Percentiles rank a stretch among this genome's conserved stretches.
Evolutionary conservation across 2,888 invertebrate species (phyloP).

Genomic region (Acrobeloides nanus): DNA sequence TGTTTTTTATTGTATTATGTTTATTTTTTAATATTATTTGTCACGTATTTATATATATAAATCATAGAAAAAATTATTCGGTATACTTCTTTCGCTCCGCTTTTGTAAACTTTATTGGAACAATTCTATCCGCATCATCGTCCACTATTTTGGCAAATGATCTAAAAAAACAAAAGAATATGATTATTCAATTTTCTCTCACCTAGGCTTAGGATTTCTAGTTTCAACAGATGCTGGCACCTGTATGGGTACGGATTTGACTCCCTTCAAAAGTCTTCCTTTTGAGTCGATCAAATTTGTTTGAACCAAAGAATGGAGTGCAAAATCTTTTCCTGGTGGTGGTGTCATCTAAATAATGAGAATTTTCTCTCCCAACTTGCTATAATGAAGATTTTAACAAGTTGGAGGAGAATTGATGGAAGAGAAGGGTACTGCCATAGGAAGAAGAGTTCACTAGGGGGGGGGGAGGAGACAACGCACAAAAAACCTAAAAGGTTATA

Average conservation of each 20-base stretch:
- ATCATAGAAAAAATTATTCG: too few relatives aligned
- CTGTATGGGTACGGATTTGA: constrained; percentile 39
- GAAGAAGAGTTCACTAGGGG: too few relatives aligned
- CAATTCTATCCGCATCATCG: constrained; percentile 26
- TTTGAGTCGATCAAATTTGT: constrained; percentile 47
- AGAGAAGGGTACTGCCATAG: too few relatives aligned
- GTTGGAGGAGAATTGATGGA: too few relatives aligned
- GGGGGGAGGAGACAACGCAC: too few relatives aligned
- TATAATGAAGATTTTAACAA: too few relatives aligned
- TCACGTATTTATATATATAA: too few relatives aligned
- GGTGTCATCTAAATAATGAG: constrained; percentile 30
- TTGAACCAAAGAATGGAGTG: constrained; percentile 38
- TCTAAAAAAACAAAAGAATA: constrained; percentile 16
- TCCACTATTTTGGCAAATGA: constrained; percentile 27
- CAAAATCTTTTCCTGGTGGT: constrained; percentile 32
- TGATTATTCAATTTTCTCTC: neutral
- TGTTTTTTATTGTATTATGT: too few relatives aligned
- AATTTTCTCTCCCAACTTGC: too few relatives aligned
- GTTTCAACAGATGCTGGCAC: constrained; percentile 25
- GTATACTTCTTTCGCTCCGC: too few relatives aligned
- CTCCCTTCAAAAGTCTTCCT: constrained; percentile 38
- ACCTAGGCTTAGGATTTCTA: constrained; percentile 19
- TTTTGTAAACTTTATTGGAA: constrained; percentile 29
- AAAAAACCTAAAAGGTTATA: too few relatives aligned
- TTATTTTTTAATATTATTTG: too few relatives aligned